Conservation (phyloP, 35 echinoderm and acorn worm genomes). For the Patiria miniata region DNA sequence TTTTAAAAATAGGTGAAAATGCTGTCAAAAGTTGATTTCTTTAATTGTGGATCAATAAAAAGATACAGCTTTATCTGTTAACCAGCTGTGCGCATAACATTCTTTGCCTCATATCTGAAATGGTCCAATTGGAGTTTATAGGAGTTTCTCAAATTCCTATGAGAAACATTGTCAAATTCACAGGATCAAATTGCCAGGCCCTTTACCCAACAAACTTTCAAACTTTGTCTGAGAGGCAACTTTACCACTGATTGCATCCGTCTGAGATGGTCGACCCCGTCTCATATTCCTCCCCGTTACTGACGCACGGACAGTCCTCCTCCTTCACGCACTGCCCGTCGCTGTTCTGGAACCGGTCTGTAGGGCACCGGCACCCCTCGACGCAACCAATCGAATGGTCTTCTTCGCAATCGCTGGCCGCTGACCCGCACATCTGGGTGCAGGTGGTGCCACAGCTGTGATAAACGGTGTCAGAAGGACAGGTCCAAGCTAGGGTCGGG, state of each 20-base stretch:
- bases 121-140: no score
- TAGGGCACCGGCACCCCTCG: conserved; percentile 80
- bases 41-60: no score
- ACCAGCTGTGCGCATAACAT: no score
- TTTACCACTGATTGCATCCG: conserved; percentile 86
- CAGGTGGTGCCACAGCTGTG: conserved; percentile 69
- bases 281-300: conserved; percentile 56
- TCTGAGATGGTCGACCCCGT: conserved; percentile 52
- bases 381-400: conserved; percentile 70
- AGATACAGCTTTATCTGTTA: no score
- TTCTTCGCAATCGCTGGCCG: conserved; percentile 53
- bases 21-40: no score
- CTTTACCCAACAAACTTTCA: neutral
- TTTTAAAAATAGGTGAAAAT: no score
- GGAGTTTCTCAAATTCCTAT: no score
- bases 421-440: conserved; percentile 56
- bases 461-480: conserved; percentile 68
- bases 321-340: conserved; percentile 60
- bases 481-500: conserved; percentile 48
- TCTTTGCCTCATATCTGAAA: no score
- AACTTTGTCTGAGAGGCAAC: neutral
- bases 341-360: conserved; percentile 26
- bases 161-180: no score
- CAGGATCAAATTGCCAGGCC: no score
- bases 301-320: conserved; percentile 67